Percentiles rank a stretch among this genome's conserved stretches.
Evolutionary conservation across 2,797 vertebrate genomes (phyloP).

Genomic region (Sandelia bainsii): DNA sequence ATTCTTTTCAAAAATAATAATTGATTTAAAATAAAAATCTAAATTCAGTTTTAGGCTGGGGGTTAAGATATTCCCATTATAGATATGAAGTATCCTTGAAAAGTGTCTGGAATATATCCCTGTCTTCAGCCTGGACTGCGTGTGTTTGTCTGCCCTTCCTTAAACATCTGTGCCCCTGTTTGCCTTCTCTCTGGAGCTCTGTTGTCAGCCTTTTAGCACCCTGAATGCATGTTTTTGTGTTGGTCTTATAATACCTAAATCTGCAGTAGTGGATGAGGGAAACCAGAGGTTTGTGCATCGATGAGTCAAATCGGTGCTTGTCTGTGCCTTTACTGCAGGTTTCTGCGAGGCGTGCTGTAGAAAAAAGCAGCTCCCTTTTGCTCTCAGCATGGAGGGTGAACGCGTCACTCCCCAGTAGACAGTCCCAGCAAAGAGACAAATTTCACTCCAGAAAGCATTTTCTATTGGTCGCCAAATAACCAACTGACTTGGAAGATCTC

Average conservation of each 20-base stretch:
- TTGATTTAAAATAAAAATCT: not conserved
- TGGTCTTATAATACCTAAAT: constrained; percentile 71
- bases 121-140: constrained; percentile 71
- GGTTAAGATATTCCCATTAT: not conserved
- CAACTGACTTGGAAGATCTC: constrained; percentile 23
- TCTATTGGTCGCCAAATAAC: constrained; percentile 43
- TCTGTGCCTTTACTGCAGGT: constrained; percentile 84
- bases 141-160: constrained; percentile 71
- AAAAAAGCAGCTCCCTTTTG: constrained; percentile 74
- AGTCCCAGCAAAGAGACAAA: constrained; percentile 77
- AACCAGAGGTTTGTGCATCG: constrained; percentile 71
- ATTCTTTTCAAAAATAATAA: not conserved
- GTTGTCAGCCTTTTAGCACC: constrained; percentile 74
- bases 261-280: constrained; percentile 82
- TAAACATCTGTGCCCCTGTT: constrained; percentile 71
- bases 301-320: constrained; percentile 57
- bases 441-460: constrained; percentile 26
- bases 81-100: not conserved
- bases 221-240: constrained; percentile 84
- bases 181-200: constrained; percentile 67
- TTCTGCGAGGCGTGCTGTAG: constrained; percentile 75
- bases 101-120: constrained; percentile 80
- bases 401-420: constrained; percentile 85
- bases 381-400: constrained; percentile 82
- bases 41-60: constrained; percentile 6